Evolutionary conservation across 2,113 vertebrate genomes (phyloP).

Genomic region (Archilochus colubris): DNA sequence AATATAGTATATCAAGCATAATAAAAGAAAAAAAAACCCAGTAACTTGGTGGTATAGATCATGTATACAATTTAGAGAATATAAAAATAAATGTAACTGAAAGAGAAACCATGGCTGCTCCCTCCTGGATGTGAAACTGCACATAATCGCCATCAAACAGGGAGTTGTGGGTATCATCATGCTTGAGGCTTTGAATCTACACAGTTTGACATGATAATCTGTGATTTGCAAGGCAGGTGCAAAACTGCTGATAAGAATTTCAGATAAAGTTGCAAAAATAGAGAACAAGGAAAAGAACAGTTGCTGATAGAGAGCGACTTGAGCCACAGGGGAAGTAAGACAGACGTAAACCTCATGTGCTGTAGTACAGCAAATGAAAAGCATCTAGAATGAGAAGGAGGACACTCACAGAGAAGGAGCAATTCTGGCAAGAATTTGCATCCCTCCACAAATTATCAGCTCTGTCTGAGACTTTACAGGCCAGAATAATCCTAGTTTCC

Average conservation of each 20-base stretch:
- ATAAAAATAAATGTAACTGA: not conserved
- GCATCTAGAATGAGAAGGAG: not conserved
- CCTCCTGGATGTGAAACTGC: not conserved
- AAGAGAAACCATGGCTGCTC: not conserved
- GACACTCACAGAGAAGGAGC: not conserved
- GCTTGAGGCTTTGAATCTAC: not conserved
- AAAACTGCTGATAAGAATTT: not conserved
- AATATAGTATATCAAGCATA: not conserved
- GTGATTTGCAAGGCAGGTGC: not conserved
- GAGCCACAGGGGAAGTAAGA: not conserved
- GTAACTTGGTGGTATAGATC: not conserved
- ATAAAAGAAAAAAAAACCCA: not conserved
- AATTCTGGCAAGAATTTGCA: not conserved
- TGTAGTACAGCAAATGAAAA: not conserved
- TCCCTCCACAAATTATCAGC: not conserved
- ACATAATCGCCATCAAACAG: accelerated
- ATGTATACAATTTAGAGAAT: not conserved
- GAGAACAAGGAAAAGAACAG: not conserved
- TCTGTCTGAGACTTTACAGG: not conserved
- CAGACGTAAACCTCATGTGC: not conserved
- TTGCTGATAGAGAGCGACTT: not conserved
- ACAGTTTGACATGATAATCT: not conserved
- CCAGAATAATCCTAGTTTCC: not conserved
- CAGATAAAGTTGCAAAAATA: not conserved
- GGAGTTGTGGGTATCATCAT: not conserved